Conservation (phyloP, 2,797 vertebrate species). For the Leptoclinus maculatus region DNA sequence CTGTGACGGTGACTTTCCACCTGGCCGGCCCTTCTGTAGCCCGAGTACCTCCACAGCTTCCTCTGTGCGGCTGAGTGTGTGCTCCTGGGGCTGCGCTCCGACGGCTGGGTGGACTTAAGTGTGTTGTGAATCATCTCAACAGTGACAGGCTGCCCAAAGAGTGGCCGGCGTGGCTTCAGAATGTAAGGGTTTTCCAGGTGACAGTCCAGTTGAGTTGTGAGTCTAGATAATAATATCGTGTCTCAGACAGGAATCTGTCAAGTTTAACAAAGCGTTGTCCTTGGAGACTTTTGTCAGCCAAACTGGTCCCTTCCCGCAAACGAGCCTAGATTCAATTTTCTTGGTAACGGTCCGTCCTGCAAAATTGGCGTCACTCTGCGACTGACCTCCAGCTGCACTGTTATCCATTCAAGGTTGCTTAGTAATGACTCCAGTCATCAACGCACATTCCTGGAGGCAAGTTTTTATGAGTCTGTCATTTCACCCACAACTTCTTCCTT, state of each 20-base stretch:
- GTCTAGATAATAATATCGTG: background rate
- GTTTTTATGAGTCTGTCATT: slow-evolving; percentile 16
- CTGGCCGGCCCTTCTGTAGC: slow-evolving; percentile 61
- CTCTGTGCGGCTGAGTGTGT: slow-evolving; percentile 71
- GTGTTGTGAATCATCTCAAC: slow-evolving; percentile 81
- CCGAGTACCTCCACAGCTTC: slow-evolving; percentile 78
- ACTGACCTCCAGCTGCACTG: slow-evolving; percentile 46
- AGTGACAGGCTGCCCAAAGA: slow-evolving; percentile 23
- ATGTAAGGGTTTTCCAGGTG: slow-evolving; percentile 14
- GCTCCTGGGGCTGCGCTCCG: slow-evolving; percentile 65
- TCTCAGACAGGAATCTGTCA: slow-evolving; percentile 22
- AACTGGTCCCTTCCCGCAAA: slow-evolving; percentile 28
- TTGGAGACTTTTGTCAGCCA: slow-evolving; percentile 31
- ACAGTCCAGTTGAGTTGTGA: slow-evolving; percentile 21
- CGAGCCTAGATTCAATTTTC: slow-evolving; percentile 25
- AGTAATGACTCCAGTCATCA: slow-evolving; percentile 33
- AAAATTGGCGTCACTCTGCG: slow-evolving; percentile 24
- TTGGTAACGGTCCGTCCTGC: slow-evolving; percentile 16
- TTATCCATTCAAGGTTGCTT: slow-evolving; percentile 42
- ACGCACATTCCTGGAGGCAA: slow-evolving; percentile 10
- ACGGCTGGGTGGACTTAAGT: slow-evolving; percentile 70
- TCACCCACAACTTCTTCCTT: slow-evolving; percentile 11
- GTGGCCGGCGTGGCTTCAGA: background rate
- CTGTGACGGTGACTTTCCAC: slow-evolving; percentile 75
- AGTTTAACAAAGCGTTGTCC: slow-evolving; percentile 28